Evolutionary conservation across 2,113 vertebrate genomes (phyloP), one percentile per base, ranked within the genome.

Genomic region (Phalacrocorax aristotelis): DNA sequence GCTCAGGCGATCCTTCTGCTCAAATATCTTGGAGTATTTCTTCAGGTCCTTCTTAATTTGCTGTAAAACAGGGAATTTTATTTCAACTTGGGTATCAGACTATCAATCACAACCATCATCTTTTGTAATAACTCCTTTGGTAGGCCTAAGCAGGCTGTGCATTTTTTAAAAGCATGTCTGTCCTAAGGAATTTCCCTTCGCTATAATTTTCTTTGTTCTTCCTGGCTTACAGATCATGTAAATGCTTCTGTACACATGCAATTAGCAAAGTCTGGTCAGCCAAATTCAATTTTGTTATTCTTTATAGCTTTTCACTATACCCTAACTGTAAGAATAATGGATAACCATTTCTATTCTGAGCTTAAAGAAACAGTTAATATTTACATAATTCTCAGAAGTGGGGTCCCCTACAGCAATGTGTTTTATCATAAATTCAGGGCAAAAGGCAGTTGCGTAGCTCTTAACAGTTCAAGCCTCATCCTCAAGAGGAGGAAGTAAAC

Each of bases 11-110:
- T 99, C 99, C 96, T 99, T 99, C 98, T 99, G 99, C 95, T 99
- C 99, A 97, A 99, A 99, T 97, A 99, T 99, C 98, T 99, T 99
- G 7, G 99, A 99, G 89, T 99, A 99, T 79, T 99, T 99, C 98
- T 99, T 99, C 90, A 99, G 98, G 90, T 99, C 99, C 95, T 99
- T 99, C 96, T 99, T 99, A 96, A 99, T 99, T 98, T 98, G 97
- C 99, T 99, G 97, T 72, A 97, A 97, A 66, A 90, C 26, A 94
- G 29, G 34, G 82, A 68, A 95, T 78, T 40, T 88, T 55, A 88
- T 81, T 84, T 91, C 75, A 90, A 34, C 15, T 20, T 40, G n/a
- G 29, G 6, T 80, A 22, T 60, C 55, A 91, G 40, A 58, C 18
- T 8, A 83, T 46, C 48, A 77, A 57, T 62, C 42, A 68, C 34